Conservation (phyloP, 2,888 invertebrate genomes). For the Colletes collaris region DNA sequence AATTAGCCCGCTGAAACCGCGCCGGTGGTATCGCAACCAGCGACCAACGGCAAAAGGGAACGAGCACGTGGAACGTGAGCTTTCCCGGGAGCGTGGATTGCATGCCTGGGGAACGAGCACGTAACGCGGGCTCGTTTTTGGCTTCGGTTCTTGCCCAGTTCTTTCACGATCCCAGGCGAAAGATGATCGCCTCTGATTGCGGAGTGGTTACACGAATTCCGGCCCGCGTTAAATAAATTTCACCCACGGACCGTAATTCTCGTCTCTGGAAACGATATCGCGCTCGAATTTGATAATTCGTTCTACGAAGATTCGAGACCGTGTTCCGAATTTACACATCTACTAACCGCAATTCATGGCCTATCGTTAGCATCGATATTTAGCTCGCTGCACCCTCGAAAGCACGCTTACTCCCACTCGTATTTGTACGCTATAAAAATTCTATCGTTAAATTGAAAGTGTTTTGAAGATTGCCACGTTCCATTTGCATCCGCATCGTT, state of each 20-base stretch:
- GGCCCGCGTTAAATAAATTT: constrained; percentile 25
- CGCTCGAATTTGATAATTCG: constrained; percentile 1
- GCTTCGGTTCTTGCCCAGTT: constrained; percentile 27
- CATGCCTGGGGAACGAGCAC: constrained; percentile 8
- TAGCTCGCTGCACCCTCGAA: too few species aligned
- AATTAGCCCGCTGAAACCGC: constrained; percentile 50
- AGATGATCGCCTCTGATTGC: constrained; percentile 26
- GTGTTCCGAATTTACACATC: not conserved
- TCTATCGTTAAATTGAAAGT: too few species aligned
- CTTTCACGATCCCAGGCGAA: constrained; percentile 30
- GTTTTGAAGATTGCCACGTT: not conserved
- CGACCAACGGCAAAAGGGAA: constrained; percentile 30
- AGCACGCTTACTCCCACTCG: too few species aligned
- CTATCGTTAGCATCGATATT: too few species aligned
- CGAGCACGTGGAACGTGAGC: constrained; percentile 20
- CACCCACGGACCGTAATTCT: not conserved
- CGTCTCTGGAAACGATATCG: constrained; percentile 3
- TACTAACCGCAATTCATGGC: too few species aligned
- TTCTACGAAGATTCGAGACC: constrained; percentile 1
- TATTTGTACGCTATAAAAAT: too few species aligned
- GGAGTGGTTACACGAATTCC: constrained; percentile 6
- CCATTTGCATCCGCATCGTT: constrained; percentile 2
- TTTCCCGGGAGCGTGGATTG: constrained; percentile 22
- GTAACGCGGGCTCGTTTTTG: constrained; percentile 23
- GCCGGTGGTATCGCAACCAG: constrained; percentile 27